Evolutionary conservation across 2,888 invertebrate species (phyloP), one percentile per base, ranked within the genome.

Genomic region (Glyphotaelius pellucidus): DNA sequence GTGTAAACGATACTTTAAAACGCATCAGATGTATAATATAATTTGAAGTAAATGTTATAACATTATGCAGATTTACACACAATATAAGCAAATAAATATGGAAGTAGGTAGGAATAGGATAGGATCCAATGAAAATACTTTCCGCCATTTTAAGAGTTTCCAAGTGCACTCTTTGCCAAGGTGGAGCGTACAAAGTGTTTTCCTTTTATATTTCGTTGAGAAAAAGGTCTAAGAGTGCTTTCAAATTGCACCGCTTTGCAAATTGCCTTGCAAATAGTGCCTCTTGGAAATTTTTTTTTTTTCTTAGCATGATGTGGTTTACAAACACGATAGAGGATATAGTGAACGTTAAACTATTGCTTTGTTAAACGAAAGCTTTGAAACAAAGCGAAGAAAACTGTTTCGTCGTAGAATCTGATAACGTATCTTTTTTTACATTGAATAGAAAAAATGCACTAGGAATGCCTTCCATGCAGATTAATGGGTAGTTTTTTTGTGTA

Each of bases 161-260:
- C 5, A 32, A 83, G 81, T 32, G 25, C 81, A 31, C 81, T 83
- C 31, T 83, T 83, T 3, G 32, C 83, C 3, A 38, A 3, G 83
- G 9, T 83, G 15, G 83, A 83, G 25, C 25, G 11, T 35, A 83
- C 35, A 83, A 83, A 83, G 83, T 83, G 83, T 83, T 83, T 83
- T 83, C 35, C 31, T 35, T 83, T 83, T 83, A 83, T 83, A 83
- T 83, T 83, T 83, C 25, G 83, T 35, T n/a, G 83, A 83, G 83
- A 35, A 83, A 83, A 83, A 83, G 35, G 83, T 38, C 32, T 67
- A 67, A 83, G 32, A 83, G 35, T 83, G 15, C 83, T 83, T 83
- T 25, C 83, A 83, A 83, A 83, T 83, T 83, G 83, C 83, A 83
- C 83, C 83, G 83, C 83, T 83, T 83, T 83, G 83, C 83, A 83